phyloP scores from a whole-genome alignment of 2,888 invertebrate genomes.

The Apotomis betuletana region DNA sequence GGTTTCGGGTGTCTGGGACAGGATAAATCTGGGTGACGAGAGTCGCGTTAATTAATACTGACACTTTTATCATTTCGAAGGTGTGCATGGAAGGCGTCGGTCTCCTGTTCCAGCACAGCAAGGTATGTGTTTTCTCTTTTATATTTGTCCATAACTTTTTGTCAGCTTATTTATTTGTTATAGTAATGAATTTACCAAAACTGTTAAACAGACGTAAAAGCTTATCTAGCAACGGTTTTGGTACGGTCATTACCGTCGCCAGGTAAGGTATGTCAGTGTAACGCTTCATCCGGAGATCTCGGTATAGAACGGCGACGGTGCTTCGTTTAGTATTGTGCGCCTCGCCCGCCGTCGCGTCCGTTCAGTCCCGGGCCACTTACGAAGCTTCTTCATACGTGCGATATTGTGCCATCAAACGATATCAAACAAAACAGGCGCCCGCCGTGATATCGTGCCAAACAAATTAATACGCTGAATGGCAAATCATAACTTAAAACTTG shows the following conservation, averaged over 20 bases:
- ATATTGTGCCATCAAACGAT: slow-evolving; percentile 43
- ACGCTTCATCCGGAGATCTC: slow-evolving; percentile 70
- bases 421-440: slow-evolving; percentile 19
- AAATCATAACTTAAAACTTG: slow-evolving; percentile 37
- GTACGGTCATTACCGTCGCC: slow-evolving; percentile 52
- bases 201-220: slow-evolving; percentile 44
- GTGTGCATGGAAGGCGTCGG: slow-evolving; percentile 99
- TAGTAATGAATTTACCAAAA: slow-evolving; percentile 69
- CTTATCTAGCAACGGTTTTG: slow-evolving; percentile 39
- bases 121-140: slow-evolving; percentile 87
- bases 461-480: slow-evolving; percentile 36
- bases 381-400: slow-evolving; percentile 66
- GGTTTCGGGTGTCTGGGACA: too few relatives aligned
- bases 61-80: slow-evolving; percentile 55
- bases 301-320: slow-evolving; percentile 42
- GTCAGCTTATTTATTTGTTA: slow-evolving; percentile 74
- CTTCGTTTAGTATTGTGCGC: slow-evolving; percentile 25
- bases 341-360: slow-evolving; percentile 11
- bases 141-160: slow-evolving; percentile 59
- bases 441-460: slow-evolving; percentile 26
- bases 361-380: slow-evolving; percentile 51
- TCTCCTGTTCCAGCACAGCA: slow-evolving; percentile 99
- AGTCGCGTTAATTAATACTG: neutral
- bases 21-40: too few relatives aligned
- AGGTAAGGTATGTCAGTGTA: slow-evolving; percentile 79